These are phyloP conservation scores for Stichopus horrens DNA, from an alignment of 53 echinoderm and acorn worm species.

Conservation along the genomic window DNA sequence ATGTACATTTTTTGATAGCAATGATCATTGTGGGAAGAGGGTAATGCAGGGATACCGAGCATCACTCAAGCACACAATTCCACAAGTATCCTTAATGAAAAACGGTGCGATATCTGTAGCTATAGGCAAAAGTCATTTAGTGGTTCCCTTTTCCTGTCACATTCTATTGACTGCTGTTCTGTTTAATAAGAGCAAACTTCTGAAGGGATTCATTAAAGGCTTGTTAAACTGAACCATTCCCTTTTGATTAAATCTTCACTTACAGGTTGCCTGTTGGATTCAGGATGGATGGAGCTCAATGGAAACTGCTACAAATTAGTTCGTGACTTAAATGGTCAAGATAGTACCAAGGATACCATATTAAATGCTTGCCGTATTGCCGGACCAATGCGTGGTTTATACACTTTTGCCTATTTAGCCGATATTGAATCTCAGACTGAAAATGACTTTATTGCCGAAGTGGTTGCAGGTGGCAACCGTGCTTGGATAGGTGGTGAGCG, in stretches of 20 bases:
- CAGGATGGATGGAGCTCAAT: background rate
- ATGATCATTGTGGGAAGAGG: no score
- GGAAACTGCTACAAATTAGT: background rate
- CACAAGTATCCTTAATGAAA: no score
- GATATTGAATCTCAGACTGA: background rate
- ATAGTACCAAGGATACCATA: background rate
- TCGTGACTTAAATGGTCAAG: background rate
- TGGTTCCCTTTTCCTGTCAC: no score
- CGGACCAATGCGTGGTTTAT: background rate
- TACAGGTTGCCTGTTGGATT: background rate
- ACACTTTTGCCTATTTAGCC: background rate
- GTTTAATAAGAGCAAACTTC: no score
- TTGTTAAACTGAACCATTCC: no score
- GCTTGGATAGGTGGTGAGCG: background rate
- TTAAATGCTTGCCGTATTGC: background rate
- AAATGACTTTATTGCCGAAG: conserved; percentile 12
- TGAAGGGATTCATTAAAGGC: no score
- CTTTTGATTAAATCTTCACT: background rate
- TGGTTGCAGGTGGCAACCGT: background rate
- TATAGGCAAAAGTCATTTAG: no score
- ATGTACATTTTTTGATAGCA: no score
- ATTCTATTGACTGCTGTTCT: no score
- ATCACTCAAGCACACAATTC: no score
- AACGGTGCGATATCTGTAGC: no score
- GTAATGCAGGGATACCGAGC: no score